Percentiles rank a stretch among this genome's conserved stretches.
Evolutionary conservation across 2,888 invertebrate genomes (phyloP).

Genomic region (Stomorhina lunata): DNA sequence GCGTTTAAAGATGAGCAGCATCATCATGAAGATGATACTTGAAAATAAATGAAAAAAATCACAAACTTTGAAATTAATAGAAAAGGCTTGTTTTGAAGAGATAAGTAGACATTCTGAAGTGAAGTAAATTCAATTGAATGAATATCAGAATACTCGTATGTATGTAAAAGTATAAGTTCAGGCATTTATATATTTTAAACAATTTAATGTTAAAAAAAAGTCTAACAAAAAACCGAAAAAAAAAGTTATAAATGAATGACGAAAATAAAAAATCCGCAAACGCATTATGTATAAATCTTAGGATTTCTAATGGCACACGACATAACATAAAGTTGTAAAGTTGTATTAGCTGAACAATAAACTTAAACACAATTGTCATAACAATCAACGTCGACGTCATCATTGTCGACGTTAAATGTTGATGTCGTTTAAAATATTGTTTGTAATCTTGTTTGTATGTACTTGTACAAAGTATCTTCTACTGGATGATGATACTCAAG

Average conservation of each 20-base stretch:
- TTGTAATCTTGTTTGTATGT: slow-evolving; percentile 2
- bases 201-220: neutral
- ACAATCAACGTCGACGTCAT: slow-evolving; percentile 6
- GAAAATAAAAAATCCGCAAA: neutral
- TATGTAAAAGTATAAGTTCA: neutral
- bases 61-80: neutral
- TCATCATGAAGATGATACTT: slow-evolving; percentile 15
- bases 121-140: slow-evolving; percentile 23
- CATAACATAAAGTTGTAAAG: too few species aligned
- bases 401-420: too few species aligned
- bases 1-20: neutral
- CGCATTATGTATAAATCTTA: slow-evolving; percentile 25
- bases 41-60: neutral
- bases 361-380: slow-evolving; percentile 36
- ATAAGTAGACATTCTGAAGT: slow-evolving; percentile 42
- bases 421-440: too few species aligned
- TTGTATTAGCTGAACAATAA: slow-evolving; percentile 46
- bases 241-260: neutral
- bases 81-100: slow-evolving; percentile 45
- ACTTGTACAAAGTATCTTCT: neutral
- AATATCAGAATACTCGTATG: slow-evolving; percentile 13
- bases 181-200: neutral
- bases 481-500: neutral
- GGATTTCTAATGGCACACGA: slow-evolving; percentile 37
- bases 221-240: neutral